Conservation (phyloP, 2,888 invertebrate genomes). For the Tortricodes alternella region DNA sequence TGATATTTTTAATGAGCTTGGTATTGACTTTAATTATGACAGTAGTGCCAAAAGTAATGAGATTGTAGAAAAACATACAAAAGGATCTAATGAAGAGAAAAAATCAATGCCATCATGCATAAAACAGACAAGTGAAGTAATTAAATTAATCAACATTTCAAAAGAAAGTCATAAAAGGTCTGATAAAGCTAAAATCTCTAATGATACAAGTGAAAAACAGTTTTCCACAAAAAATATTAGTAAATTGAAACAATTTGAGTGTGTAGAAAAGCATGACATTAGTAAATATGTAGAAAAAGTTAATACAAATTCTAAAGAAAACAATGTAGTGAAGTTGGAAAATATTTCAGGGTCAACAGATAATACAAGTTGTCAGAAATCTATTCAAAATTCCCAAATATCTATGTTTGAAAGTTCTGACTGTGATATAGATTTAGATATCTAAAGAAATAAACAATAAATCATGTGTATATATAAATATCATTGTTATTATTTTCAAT, state of each 20-base stretch:
- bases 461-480: constrained; percentile 33
- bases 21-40: constrained; percentile 54
- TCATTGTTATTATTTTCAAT: neutral
- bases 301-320: constrained; percentile 32
- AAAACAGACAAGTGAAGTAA: neutral
- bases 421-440: constrained; percentile 78
- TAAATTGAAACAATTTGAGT: constrained; percentile 68
- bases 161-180: constrained; percentile 30
- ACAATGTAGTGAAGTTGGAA: constrained; percentile 40
- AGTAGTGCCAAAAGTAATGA: constrained; percentile 27
- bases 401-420: constrained; percentile 79
- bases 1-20: constrained; percentile 65
- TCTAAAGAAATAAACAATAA: constrained; percentile 44
- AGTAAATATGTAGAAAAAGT: constrained; percentile 57
- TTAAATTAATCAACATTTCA: constrained; percentile 1
- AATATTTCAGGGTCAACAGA: constrained; percentile 39
- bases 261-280: constrained; percentile 55
- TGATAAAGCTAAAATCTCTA: neutral
- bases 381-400: constrained; percentile 60
- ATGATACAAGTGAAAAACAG: constrained; percentile 27
- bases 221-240: constrained; percentile 39
- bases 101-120: constrained; percentile 1
- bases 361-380: constrained; percentile 37
- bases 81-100: constrained; percentile 16
- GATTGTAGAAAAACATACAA: constrained; percentile 23